Base-by-base conservation (phyloP, 2,888 invertebrate genomes). In the Dermolepida albohirtum region DNA sequence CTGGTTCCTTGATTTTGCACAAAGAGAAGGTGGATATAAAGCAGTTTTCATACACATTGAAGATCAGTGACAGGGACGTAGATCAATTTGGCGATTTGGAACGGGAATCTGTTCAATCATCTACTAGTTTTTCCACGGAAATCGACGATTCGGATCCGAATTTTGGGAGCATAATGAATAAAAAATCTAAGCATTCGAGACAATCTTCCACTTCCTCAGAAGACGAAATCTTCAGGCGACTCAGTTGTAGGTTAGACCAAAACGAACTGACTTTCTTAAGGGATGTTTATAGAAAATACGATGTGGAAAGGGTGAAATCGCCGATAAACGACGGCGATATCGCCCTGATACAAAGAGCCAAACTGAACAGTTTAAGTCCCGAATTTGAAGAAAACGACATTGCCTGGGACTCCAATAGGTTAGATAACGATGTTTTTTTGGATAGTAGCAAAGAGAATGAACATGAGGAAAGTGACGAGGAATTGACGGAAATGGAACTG, bases 311-410 rank as follows among this genome's bases (percentile, higher is more conserved):
- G 6, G 75, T 78, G 5, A 71, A 76, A 52, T 80, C 80, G 0
- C 78, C 77, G 17, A 69, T 81, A 8, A 78, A 78, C 67, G 74
- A 75, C n/a, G 70, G 74, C 16, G 80, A 80, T 73, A 69, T 79
- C 14, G 65, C 68, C 2, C 51, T 78, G 6, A 76, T 80, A 41
- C 73, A 77, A 27, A 70, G 70, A 22, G 74, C 79, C 7, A 76
- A 75, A 52, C 62, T 52, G 5, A 70, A 65, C 51, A 76, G 75
- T 65, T 40, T 67, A 2, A 67, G 62, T 43, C 51, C 66, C 0
- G 62, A 67, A 14, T 59, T 11, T 14, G 59, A 67, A 17, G 43
- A 51, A 10, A 29, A 40, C 1, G 29, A 10, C 6, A 2, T 1
- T 6, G 6, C 6, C 5, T 34, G 8, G 1, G 34, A 34, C 2